Evolutionary conservation across 2,797 vertebrate genomes (phyloP).

Genomic region (Molossus alvarezi): DNA sequence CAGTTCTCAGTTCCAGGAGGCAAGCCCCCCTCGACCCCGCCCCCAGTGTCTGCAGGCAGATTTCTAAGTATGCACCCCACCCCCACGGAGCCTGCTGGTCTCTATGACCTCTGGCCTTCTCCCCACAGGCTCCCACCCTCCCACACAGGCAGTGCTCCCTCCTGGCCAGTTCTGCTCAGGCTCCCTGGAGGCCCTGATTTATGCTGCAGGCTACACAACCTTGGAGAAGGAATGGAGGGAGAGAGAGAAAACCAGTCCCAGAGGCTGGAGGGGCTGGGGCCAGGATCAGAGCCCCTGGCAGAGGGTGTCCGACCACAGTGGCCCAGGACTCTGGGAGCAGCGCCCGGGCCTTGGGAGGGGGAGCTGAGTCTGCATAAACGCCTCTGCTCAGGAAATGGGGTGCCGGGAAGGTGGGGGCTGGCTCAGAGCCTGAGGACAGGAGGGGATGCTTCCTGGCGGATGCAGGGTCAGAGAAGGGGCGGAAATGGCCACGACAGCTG

Average conservation of each 20-base stretch:
- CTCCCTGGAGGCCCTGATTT: constrained; percentile 79
- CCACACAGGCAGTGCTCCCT: constrained; percentile 57
- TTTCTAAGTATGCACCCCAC: constrained; percentile 34
- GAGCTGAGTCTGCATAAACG: constrained; percentile 74
- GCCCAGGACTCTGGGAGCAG: not conserved
- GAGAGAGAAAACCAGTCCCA: constrained; percentile 74
- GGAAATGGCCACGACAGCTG: constrained; percentile 89
- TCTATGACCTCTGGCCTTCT: constrained; percentile 46
- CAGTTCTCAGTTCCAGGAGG: constrained; percentile 6
- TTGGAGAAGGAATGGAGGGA: constrained; percentile 55
- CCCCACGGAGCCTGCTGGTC: not conserved
- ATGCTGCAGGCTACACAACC: constrained; percentile 66
- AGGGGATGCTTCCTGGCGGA: constrained; percentile 88
- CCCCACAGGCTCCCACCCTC: constrained; percentile 12
- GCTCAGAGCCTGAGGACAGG: constrained; percentile 79
- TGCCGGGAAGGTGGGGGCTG: constrained; percentile 74
- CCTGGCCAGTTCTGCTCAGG: constrained; percentile 62
- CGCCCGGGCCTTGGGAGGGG: constrained; percentile 18
- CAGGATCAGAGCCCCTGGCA: constrained; percentile 54
- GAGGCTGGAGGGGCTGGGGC: constrained; percentile 50
- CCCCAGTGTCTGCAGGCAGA: not conserved
- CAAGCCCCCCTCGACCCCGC: not conserved
- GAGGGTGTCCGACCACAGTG: not conserved
- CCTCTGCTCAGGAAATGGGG: constrained; percentile 83
- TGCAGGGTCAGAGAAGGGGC: constrained; percentile 81